Evolutionary conservation across 2,113 vertebrate species (phyloP), one percentile per base, ranked within the genome.

Genomic region (Boleophthalmus pectinirostris): DNA sequence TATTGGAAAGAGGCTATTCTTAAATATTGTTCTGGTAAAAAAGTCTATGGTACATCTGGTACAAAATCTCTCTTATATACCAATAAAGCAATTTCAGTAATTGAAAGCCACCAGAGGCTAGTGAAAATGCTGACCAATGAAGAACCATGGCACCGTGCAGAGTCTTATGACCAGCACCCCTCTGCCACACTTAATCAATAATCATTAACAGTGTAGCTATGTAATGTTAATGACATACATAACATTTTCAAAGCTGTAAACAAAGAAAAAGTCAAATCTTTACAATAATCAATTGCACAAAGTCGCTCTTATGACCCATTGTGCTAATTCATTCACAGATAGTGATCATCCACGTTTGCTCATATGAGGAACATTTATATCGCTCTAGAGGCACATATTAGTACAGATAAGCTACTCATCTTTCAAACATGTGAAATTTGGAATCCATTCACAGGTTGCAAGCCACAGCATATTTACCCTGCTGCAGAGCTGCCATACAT

Each of bases 381-480:
- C 45, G 72, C 85, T 70, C 79, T 0, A 0, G 58, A 74, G 72
- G 87, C 76, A 79, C 64, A 80, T 81, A 72, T 75, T 61, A 77
- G 66, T 63, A 76, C 71, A 75, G 77, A 82, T 72, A 79, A 72
- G 73, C 43, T 75, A 43, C 68, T 78, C 7, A 0, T 83, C 63
- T 81, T 76, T 74, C 58, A 13, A 51, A 72, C 21, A 20, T 75
- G 66, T 77, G 56, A 80, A 81, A 75, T 74, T 69, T 81, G 65
- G 79, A 80, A 80, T 82, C 24, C 66, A 60, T 72, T 75, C 38
- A 10, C 29, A 78, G 77, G 85, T 82, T 86, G 78, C 75, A 85
- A 86, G 82, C 79, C 72, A 58, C 75, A 77, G 80, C 85, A 84
- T 82, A 87, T 89, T 88, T 85, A 81, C 67, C 56, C 46, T 75